Base-by-base conservation (phyloP, 2,888 invertebrate species). In the Xanthorhoe spadicearia region DNA sequence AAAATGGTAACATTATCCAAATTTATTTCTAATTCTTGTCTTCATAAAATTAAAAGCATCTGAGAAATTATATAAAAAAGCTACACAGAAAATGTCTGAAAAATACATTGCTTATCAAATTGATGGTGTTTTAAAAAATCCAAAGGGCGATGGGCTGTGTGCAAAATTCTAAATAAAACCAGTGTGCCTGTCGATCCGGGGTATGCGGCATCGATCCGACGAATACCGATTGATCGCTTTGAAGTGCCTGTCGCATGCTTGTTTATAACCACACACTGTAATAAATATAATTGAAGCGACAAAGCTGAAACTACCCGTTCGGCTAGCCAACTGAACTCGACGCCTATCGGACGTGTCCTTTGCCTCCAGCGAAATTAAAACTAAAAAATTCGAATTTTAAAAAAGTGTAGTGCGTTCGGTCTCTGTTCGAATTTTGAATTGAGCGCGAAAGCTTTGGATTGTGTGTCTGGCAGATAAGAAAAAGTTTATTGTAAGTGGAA, bases 231-330 rank as follows among this genome's bases (percentile, higher is more conserved):
- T 84, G 90, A 91, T 88, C 85, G 83, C 92, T 92, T 93, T 93
- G 92, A 93, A 86, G 92, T 91, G 76, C 72, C 83, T 84, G 85
- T 88, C 87, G 83, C 74, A 75, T 75, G 83, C 82, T 85, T 88
- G 90, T 88, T 92, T 90, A 90, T 87, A 90, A 88, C 85, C 82
- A 81, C 84, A 83, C 84, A 85, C 85, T 88, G 90, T 88, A 92
- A 90, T 92, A 92, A 91, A 93, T 92, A 92, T 90, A 92, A 90
- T 92, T 88, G 86, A 90, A 89, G 86, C 89, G 88, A 88, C 88
- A 88, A 82, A 84, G 83, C 83, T 78, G 80, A 43, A 82, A 65
- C 65, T 61, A 68, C 52, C 64, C 86, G 83, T 83, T 82, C 82
- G 87, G 83, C 82, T 82, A 81, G 89, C 86, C 87, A 85, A 84